Evolutionary conservation across 2,888 invertebrate genomes (phyloP).

Genomic region (Stegana nigrithorax): DNA sequence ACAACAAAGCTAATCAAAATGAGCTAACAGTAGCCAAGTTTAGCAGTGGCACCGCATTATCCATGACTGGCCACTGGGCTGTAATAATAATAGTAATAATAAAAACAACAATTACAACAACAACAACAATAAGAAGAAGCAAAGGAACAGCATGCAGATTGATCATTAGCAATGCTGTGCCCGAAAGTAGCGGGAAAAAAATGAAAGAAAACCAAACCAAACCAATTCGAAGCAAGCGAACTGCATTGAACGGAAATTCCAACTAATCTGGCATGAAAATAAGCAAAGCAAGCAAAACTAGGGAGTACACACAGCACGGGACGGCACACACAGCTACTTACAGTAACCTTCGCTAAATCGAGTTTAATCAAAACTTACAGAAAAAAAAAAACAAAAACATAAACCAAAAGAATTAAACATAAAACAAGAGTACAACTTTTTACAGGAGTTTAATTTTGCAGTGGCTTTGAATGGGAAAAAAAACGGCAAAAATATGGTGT

Average conservation of each 20-base stretch:
- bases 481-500: no score
- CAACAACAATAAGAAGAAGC: neutral
- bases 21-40: no score
- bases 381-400: neutral
- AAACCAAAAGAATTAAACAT: no score
- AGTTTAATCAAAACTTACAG: constrained; percentile 47
- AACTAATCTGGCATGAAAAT: constrained; percentile 22
- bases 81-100: neutral
- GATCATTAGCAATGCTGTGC: no score
- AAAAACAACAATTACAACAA: constrained; percentile 12
- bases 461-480: no score
- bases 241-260: constrained; percentile 51
- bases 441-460: no score
- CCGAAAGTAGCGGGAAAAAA: neutral
- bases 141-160: no score
- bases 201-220: neutral
- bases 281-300: neutral
- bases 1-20: no score
- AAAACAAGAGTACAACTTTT: no score
- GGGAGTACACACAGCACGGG: neutral
- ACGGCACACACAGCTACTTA: constrained; percentile 22
- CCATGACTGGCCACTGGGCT: no score
- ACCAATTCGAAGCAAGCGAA: constrained; percentile 11
- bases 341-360: constrained; percentile 59
- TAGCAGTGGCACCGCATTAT: no score